phyloP scores from a whole-genome alignment of 2,113 vertebrate genomes.

The Pantherophis guttatus region DNA sequence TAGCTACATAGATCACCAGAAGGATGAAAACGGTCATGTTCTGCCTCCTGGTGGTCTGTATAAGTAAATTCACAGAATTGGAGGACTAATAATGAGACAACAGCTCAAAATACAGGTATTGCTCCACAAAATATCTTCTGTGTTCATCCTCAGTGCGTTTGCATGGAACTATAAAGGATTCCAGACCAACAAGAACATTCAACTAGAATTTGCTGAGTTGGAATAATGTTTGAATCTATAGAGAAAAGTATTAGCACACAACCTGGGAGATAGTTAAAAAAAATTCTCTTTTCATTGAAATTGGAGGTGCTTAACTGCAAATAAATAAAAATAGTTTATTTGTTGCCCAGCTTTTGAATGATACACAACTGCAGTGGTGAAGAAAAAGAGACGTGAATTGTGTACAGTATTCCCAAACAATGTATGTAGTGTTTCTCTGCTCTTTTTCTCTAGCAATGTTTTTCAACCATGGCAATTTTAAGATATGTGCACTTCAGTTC shows the following conservation, averaged over 20 bases:
- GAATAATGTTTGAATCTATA: not conserved
- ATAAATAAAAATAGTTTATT: not conserved
- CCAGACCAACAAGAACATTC: not conserved
- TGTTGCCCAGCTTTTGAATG: not conserved
- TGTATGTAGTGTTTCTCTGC: not conserved
- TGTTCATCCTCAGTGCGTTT: not conserved
- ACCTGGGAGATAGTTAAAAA: not conserved
- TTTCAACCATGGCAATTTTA: not conserved
- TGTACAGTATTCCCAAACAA: not conserved
- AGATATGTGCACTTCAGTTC: not conserved
- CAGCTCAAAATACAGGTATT: not conserved
- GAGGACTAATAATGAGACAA: not conserved
- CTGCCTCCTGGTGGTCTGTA: not conserved
- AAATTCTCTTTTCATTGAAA: not conserved
- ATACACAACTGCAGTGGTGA: not conserved
- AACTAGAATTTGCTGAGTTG: not conserved
- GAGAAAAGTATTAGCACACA: not conserved
- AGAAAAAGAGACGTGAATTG: not conserved
- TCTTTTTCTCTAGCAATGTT: not conserved
- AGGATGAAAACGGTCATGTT: not conserved
- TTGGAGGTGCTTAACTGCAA: not conserved
- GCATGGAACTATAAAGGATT: not conserved
- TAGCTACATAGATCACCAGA: not conserved
- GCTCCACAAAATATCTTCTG: not conserved
- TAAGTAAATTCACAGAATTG: not conserved